phyloP scores from a whole-genome alignment of 2,888 invertebrate species.

The Brassicogethes aeneus region DNA sequence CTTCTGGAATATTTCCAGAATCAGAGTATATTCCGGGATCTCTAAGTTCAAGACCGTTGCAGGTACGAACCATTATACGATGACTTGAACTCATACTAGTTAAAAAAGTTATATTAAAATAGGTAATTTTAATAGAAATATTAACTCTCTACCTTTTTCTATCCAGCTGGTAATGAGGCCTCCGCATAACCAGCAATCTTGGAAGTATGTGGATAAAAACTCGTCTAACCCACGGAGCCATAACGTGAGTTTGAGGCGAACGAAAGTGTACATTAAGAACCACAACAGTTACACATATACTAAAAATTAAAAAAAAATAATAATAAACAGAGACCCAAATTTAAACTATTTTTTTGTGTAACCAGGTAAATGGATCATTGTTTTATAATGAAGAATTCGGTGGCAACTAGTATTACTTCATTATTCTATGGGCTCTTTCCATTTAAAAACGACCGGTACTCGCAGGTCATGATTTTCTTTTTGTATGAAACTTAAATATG shows the following conservation, averaged over 20 bases:
- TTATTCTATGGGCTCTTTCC: too few relatives aligned
- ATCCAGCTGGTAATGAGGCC: constrained; percentile 60
- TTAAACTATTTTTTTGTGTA: too few relatives aligned
- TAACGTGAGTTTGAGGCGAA: constrained; percentile 94
- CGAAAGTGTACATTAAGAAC: constrained; percentile 97
- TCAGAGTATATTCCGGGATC: constrained; percentile 41
- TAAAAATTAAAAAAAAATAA: constrained; percentile 18
- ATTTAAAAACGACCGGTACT: too few relatives aligned
- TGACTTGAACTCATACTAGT: constrained; percentile 24
- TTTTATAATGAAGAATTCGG: too few relatives aligned
- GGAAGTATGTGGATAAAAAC: constrained; percentile 96
- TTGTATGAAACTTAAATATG: too few relatives aligned
- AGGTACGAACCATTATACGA: constrained; percentile 66
- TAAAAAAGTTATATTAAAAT: constrained; percentile 11
- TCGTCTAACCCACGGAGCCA: constrained; percentile 94
- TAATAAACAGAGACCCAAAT: neutral
- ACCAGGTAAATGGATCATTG: too few relatives aligned
- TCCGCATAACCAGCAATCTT: constrained; percentile 84
- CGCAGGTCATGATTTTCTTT: too few relatives aligned
- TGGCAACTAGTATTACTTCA: too few relatives aligned
- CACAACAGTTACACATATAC: constrained; percentile 57
- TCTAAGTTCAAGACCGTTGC: constrained; percentile 66
- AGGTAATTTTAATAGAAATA: neutral
- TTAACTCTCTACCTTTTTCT: constrained; percentile 43
- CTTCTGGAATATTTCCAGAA: constrained; percentile 32